Conservation (phyloP, 2,113 vertebrate species). For the Chelonoidis abingdonii region DNA sequence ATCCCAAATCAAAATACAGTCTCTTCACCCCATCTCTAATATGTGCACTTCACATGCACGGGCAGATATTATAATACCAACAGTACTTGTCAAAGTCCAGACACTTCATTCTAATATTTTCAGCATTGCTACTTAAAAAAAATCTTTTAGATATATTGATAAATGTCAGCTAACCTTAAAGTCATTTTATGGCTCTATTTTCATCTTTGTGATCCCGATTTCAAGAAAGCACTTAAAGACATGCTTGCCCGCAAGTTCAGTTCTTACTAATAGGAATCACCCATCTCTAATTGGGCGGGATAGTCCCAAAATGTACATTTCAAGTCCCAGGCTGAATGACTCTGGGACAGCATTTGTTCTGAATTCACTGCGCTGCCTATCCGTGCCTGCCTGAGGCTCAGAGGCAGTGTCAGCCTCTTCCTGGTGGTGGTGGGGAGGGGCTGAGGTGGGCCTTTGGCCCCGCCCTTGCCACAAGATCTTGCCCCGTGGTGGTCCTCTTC, state of each 20-base stretch:
- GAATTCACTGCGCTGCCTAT: too few relatives aligned
- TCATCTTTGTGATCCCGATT: accelerated
- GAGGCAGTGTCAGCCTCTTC: too few relatives aligned
- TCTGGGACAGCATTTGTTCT: too few relatives aligned
- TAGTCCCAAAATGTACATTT: too few relatives aligned
- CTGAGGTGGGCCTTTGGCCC: too few relatives aligned
- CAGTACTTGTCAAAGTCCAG: not conserved
- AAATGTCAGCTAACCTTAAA: not conserved
- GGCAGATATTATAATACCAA: not conserved
- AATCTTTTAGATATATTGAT: accelerated
- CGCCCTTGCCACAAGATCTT: too few relatives aligned
- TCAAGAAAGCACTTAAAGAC: not conserved
- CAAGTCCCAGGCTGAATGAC: too few relatives aligned
- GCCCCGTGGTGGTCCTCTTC: too few relatives aligned
- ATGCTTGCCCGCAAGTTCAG: not conserved
- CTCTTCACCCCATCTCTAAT: not conserved
- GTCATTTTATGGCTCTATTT: not conserved
- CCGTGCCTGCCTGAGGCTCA: too few relatives aligned
- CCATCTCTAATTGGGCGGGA: too few relatives aligned
- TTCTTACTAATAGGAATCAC: not conserved
- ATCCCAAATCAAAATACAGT: not conserved
- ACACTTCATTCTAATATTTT: not conserved
- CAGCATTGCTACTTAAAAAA: not conserved
- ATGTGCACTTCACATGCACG: not conserved
- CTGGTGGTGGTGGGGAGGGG: too few relatives aligned